Evolutionary conservation across 2,797 vertebrate genomes (phyloP).

Genomic region (Amphiprion clarkii): DNA sequence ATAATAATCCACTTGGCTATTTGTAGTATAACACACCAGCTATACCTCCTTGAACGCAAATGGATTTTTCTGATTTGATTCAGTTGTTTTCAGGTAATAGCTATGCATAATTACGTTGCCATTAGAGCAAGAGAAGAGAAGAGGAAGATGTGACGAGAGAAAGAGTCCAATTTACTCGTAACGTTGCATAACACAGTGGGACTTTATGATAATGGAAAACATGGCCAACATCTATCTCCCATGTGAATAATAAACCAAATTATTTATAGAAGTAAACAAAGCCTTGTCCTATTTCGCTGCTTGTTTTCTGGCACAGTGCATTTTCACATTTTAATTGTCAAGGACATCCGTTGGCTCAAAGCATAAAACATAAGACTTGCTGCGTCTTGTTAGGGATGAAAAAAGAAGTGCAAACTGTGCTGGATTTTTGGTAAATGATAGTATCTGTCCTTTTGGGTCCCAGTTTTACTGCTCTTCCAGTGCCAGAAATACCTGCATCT

Average conservation of each 20-base stretch:
- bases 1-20: background rate
- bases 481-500: conserved; percentile 16
- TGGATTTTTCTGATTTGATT: conserved; percentile 41
- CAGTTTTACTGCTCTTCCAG: background rate
- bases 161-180: conserved; percentile 56
- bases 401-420: conserved; percentile 21
- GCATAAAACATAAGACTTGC: conserved; percentile 30
- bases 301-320: conserved; percentile 32
- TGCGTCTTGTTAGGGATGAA: conserved; percentile 15
- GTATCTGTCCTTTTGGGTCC: background rate
- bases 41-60: background rate
- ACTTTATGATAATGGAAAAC: conserved; percentile 55
- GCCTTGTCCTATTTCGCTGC: conserved; percentile 51
- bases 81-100: conserved; percentile 46
- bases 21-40: background rate
- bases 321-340: conserved; percentile 60
- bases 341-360: conserved; percentile 41
- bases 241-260: conserved; percentile 55
- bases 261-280: conserved; percentile 69
- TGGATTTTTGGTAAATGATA: background rate
- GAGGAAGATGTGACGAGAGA: conserved; percentile 30
- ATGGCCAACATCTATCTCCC: conserved; percentile 45
- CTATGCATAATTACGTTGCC: conserved; percentile 54
- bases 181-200: conserved; percentile 58
- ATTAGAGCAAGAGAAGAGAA: conserved; percentile 42